Evolutionary conservation across 2,113 vertebrate genomes (phyloP), one percentile per base, ranked within the genome.

Genomic region (Tychaedon coryphoeus): DNA sequence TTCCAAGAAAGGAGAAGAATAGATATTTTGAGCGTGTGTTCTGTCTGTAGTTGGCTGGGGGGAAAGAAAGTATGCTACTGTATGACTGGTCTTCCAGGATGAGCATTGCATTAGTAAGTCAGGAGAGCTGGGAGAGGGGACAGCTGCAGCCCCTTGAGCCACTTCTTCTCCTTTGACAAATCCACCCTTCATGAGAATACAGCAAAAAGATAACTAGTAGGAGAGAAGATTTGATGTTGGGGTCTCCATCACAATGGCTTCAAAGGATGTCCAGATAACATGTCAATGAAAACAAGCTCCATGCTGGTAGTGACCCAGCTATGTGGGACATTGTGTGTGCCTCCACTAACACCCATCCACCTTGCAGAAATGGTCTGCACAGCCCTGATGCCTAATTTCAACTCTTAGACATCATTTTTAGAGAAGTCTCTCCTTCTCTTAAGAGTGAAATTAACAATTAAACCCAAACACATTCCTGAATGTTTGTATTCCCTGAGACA

Each of bases 1-100:
- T 96, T 90, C 88, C 78, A 95, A 93, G 57, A 93, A 94, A 93
- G 73, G 73, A 85, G 45, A 95, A 65, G 34, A 26, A 72, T 5
- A 79, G 45, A 42, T 13, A 61, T 72, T 85, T 23, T 90, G 43
- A 88, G 45, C 14, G 20, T 19, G 13, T 53, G 12, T 61, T 43
- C 54, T 81, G 17, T 72, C 78, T 79, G 81, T 58, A 77, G 18
- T 10, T 81, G 48, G 53, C 47, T 25, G 14, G 61, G 20, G 42
- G 45, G 33, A 94, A 94, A 36, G 33, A 94, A 94, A 36, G 40
- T 50, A 60, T 71, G 64, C 20, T 64, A 56, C 64, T 66, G 23
- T 58, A 62, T 79, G 73, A 75, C n/a, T 76, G 14, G 25, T 61
- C n/a, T 75, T 90, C 40, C 48, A 57, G 31, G 33, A 73, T 42